A percentile compares a stretch with the other conserved stretches of the same genome.
Evolutionary conservation across 2,797 vertebrate genomes (phyloP).

Genomic region (Hoplostethus atlanticus): DNA sequence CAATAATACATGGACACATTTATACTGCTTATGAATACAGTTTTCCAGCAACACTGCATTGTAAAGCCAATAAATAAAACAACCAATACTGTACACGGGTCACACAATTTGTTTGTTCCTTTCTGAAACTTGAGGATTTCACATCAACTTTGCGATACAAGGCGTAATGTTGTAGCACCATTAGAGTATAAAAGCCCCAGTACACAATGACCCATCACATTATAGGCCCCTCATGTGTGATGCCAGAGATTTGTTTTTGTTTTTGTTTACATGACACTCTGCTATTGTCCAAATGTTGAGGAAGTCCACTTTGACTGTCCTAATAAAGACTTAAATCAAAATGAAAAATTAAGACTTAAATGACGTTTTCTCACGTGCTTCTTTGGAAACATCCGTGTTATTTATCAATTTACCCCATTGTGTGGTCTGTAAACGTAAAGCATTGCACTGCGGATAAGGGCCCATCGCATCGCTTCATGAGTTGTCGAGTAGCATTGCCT

Average conservation of each 20-base stretch:
- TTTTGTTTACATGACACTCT: slow-evolving; percentile 26
- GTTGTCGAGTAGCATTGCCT: slow-evolving; percentile 31
- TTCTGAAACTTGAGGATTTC: slow-evolving; percentile 64
- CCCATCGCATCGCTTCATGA: slow-evolving; percentile 12
- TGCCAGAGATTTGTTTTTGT: too few species aligned
- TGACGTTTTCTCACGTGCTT: slow-evolving; percentile 16
- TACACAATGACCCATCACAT: slow-evolving; percentile 39
- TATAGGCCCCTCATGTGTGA: slow-evolving; percentile 26
- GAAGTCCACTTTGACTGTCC: slow-evolving; percentile 36
- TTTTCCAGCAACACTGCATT: slow-evolving; percentile 74
- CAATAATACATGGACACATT: slow-evolving; percentile 67
- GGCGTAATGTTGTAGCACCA: slow-evolving; percentile 67
- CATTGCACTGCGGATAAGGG: slow-evolving; percentile 13
- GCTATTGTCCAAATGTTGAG: slow-evolving; percentile 42
- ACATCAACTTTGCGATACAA: slow-evolving; percentile 59
- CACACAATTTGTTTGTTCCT: slow-evolving; percentile 62
- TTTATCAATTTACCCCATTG: slow-evolving; percentile 36
- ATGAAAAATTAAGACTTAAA: background rate
- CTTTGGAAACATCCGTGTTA: slow-evolving; percentile 62
- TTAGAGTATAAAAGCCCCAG: slow-evolving; percentile 43
- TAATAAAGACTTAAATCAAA: slow-evolving; percentile 31
- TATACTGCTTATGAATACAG: slow-evolving; percentile 76
- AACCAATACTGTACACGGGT: slow-evolving; percentile 76
- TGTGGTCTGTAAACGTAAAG: background rate
- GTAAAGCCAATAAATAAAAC: slow-evolving; percentile 85